phyloP scores from a whole-genome alignment of 2,888 invertebrate species.

The Drosophila anomelani region DNA sequence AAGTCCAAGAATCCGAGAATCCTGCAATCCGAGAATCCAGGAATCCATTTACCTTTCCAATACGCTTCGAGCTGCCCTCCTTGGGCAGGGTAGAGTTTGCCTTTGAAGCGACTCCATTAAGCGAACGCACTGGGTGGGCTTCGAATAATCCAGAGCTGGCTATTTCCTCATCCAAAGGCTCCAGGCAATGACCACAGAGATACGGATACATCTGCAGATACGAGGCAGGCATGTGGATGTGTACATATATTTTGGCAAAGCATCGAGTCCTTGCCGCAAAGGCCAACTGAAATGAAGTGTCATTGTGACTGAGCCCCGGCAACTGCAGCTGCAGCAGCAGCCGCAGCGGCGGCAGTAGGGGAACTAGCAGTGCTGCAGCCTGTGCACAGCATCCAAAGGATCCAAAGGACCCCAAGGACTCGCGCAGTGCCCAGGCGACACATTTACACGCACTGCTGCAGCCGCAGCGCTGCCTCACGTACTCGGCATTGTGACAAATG shows the following conservation, averaged over 20 bases:
- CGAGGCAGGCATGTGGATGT: conserved; percentile 27
- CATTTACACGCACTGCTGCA: conserved; percentile 72
- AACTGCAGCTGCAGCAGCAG: conserved; percentile 53
- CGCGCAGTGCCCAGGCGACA: conserved; percentile 62
- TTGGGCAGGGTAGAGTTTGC: background rate
- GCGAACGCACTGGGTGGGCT: conserved; percentile 52
- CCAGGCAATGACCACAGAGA: conserved; percentile 43
- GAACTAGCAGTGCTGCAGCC: conserved; percentile 28
- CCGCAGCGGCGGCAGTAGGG: conserved; percentile 43
- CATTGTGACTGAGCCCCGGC: conserved; percentile 76
- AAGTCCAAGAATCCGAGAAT: conserved; percentile 5
- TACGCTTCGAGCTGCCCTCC: conserved; percentile 30
- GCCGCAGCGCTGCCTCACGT: conserved; percentile 70
- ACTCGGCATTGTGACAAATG: conserved; percentile 81
- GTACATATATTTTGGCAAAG: conserved; percentile 56
- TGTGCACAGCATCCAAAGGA: conserved; percentile 34
- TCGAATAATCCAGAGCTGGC: conserved; percentile 48
- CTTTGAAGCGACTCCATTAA: conserved; percentile 34
- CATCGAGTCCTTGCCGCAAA: conserved; percentile 62
- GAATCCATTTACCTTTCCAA: conserved; percentile 30
- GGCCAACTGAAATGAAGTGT: conserved; percentile 80
- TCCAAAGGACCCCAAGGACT: conserved; percentile 40
- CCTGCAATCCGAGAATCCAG: background rate
- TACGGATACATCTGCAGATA: conserved; percentile 26
- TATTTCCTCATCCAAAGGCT: conserved; percentile 48